Evolutionary conservation across 2,113 vertebrate genomes (phyloP).

Genomic region (Sylvilagus bachmani): DNA sequence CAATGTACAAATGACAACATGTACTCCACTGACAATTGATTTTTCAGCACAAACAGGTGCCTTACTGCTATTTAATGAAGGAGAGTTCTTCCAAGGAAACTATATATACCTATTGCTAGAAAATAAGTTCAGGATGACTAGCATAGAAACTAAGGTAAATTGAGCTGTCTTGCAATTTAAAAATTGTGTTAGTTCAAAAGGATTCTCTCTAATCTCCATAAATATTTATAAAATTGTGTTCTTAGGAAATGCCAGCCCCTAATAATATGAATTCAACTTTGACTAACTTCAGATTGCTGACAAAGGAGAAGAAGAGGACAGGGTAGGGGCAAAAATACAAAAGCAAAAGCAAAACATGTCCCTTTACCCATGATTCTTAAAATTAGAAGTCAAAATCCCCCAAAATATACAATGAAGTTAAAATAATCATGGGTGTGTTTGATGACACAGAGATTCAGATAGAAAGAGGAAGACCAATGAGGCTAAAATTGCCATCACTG

Average conservation of each 20-base stretch:
- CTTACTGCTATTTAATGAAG: neutral
- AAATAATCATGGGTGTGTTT: neutral
- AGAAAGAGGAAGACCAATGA: neutral
- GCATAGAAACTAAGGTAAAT: neutral
- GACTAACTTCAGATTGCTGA: neutral
- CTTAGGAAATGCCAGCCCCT: neutral
- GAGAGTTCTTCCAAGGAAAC: neutral
- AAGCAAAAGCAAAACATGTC: neutral
- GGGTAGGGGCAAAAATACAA: neutral
- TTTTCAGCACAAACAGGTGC: neutral
- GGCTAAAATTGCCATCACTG: neutral
- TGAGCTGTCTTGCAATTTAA: neutral
- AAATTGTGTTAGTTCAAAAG: conserved; percentile 51
- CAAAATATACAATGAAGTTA: neutral
- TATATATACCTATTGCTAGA: neutral
- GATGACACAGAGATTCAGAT: neutral
- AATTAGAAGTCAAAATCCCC: neutral
- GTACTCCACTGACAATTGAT: neutral
- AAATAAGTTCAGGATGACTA: neutral
- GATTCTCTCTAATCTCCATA: neutral
- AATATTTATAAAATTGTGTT: neutral
- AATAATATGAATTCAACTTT: neutral
- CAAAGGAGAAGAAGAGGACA: neutral
- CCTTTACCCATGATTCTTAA: neutral
- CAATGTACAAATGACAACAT: neutral